Percentiles rank a stretch among this genome's conserved stretches.
Evolutionary conservation across 2,113 vertebrate genomes (phyloP).

Genomic region (Caracal caracal): DNA sequence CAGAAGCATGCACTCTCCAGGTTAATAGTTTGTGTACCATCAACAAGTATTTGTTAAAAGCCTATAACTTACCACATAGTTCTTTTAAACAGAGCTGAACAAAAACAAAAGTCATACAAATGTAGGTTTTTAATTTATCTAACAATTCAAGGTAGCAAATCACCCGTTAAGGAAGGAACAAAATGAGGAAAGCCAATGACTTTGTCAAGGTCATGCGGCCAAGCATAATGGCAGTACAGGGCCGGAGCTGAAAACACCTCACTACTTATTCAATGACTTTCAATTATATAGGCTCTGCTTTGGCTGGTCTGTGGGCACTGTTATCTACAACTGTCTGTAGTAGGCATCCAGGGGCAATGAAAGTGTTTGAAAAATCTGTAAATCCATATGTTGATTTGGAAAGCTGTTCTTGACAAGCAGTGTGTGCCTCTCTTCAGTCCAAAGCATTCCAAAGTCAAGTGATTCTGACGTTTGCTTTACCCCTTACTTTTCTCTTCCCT

Average conservation of each 20-base stretch:
- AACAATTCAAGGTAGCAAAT: conserved; percentile 32
- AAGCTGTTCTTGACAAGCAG: conserved; percentile 9
- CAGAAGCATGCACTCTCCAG: neutral
- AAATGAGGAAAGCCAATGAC: neutral
- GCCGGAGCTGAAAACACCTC: neutral
- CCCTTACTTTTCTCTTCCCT: neutral
- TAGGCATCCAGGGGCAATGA: neutral
- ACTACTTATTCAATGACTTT: neutral
- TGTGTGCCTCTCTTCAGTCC: neutral
- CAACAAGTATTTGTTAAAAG: neutral
- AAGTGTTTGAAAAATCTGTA: conserved; percentile 9
- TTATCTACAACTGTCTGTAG: neutral
- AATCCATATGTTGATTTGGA: neutral
- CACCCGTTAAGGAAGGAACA: neutral
- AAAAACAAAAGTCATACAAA: conserved; percentile 55
- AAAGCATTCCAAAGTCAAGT: neutral
- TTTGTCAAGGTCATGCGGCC: conserved; percentile 28
- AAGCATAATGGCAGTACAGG: neutral
- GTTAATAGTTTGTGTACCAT: neutral
- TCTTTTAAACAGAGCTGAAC: conserved; percentile 39
- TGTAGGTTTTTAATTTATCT: neutral
- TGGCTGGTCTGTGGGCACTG: neutral
- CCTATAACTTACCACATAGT: neutral
- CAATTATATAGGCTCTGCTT: neutral
- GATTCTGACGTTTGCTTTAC: conserved; percentile 7